Percentiles rank a stretch among this genome's conserved stretches.
These are phyloP conservation scores for Poeciliopsis prolifica DNA, from an alignment of 2,113 vertebrate genomes.

Conservation along the genomic window DNA sequence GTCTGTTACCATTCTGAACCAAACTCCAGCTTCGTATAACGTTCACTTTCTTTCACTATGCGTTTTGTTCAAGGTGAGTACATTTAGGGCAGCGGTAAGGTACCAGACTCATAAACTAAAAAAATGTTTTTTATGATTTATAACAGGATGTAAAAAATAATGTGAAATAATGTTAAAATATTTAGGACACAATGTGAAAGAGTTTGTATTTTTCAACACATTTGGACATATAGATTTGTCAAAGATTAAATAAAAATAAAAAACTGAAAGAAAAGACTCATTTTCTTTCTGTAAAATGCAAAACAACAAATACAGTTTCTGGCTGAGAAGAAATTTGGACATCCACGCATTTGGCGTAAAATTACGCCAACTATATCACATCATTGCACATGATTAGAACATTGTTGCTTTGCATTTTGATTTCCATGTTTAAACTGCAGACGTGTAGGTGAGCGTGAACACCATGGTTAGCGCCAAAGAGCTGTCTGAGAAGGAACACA, in stretches of 20 bases:
- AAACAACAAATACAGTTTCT: too few relatives aligned
- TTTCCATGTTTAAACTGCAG: neutral
- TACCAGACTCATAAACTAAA: constrained; percentile 17
- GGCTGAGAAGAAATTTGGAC: too few relatives aligned
- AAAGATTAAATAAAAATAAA: neutral
- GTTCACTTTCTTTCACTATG: neutral
- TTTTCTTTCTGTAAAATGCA: too few relatives aligned
- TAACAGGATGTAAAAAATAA: neutral
- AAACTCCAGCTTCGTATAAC: neutral
- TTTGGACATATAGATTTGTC: neutral
- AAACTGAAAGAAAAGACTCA: too few relatives aligned
- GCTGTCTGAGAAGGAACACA: neutral
- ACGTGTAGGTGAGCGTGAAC: neutral
- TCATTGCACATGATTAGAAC: neutral
- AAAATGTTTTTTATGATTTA: constrained; percentile 18
- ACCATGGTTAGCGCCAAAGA: neutral
- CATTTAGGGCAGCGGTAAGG: constrained; percentile 11
- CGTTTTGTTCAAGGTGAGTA: neutral
- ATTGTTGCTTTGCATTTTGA: neutral
- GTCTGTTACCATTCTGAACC: constrained; percentile 10
- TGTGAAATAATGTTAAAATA: neutral
- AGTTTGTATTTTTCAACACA: neutral
- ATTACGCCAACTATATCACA: neutral
- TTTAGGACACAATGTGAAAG: neutral
- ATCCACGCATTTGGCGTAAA: neutral